Base-by-base conservation (phyloP, 2,797 vertebrate genomes). In the Macrochelys suwanniensis region DNA sequence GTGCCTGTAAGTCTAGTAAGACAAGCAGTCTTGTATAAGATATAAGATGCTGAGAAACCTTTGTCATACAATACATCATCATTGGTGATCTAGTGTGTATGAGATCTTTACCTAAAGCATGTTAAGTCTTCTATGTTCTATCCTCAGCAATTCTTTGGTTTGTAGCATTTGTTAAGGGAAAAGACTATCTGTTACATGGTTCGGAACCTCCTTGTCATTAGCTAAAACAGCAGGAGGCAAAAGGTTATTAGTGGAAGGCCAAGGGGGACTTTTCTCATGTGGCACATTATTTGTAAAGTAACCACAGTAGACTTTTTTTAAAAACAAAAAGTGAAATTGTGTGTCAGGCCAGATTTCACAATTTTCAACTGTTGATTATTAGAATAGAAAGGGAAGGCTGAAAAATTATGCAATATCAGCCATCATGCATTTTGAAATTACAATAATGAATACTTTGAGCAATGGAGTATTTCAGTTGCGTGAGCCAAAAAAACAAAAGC, bases 311-410 rank as follows among this genome's bases (percentile, higher is more conserved):
- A 74, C 51, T 84, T 80, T 77, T 28, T 57, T 26, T 5, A 17
- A 61, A n/a, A 83, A 84, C 37, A 87, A 71, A 89, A 87, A 83
- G 42, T 8, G 4, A 88, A 85, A 82, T 57, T 80, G 0, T 84
- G 85, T 85, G 15, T 45, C 23, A 54, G 47, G 31, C 50, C 25
- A 88, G 6, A 89, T 81, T 90, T 82, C 65, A 1, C 28, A 88
- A 23, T 59, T 84, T 96, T 96, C 82, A 1, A 19, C 47, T 82
- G 12, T 65, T 82, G 26, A 86, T 93, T 68, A 50, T 87, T 92
- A 15, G 11, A 5, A 51, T 88, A 89, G 90, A 91, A 92, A 33
- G 49, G 37, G 84, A 93, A 94, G 56, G 8, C 19, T 33, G 50
- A 50, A 71, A 23, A 53, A 53, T 42, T 68, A 88, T 57, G 12